Evolutionary conservation across 2,113 vertebrate genomes (phyloP).

Genomic region (Ranitomeya variabilis): DNA sequence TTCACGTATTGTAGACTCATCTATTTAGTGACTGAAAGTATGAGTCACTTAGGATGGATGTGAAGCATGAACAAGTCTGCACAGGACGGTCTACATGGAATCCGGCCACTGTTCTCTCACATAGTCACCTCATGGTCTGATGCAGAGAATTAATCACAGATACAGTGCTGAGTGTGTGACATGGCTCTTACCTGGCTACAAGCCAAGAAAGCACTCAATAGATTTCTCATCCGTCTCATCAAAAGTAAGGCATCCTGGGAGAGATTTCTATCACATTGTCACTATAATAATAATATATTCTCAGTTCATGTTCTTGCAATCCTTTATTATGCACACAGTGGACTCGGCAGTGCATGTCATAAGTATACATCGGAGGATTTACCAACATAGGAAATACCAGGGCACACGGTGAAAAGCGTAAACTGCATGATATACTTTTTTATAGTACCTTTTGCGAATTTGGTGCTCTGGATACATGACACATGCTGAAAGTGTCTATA

Average conservation of each 20-base stretch:
- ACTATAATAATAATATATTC: neutral
- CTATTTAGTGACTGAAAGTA: conserved; percentile 17
- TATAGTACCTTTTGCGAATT: no score
- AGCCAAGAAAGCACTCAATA: accelerated
- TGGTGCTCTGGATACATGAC: no score
- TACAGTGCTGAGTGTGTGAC: accelerated
- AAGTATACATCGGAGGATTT: no score
- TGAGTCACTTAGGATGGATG: neutral
- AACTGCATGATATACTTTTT: no score
- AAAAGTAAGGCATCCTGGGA: neutral
- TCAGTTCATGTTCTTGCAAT: neutral
- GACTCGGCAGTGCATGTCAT: neutral
- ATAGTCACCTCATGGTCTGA: neutral
- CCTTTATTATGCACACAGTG: neutral
- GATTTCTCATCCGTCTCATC: accelerated
- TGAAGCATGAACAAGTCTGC: neutral
- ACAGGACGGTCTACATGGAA: neutral
- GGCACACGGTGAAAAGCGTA: no score
- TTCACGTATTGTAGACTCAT: neutral
- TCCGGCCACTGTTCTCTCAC: neutral
- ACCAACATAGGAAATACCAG: no score
- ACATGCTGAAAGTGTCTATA: no score
- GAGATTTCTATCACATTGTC: neutral
- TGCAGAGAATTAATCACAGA: neutral
- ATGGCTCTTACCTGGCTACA: neutral